These are phyloP conservation scores for Colletes gigas DNA, from an alignment of 1,140 invertebrate species.

Conservation along the genomic window DNA sequence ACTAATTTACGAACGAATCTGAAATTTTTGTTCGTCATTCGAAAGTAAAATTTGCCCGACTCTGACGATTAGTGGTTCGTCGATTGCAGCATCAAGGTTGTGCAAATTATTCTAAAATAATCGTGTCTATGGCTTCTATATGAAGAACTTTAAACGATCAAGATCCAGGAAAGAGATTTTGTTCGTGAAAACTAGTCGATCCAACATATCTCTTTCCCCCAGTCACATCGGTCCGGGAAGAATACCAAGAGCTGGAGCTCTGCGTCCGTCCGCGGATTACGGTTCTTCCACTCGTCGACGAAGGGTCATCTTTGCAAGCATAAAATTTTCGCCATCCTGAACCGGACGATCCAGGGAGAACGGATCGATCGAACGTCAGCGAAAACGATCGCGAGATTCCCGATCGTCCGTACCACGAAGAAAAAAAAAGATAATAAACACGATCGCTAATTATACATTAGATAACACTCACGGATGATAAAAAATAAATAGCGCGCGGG, in stretches of 20 bases:
- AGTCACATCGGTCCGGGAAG: background rate
- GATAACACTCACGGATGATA: conserved; percentile 65
- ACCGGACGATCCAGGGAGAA: background rate
- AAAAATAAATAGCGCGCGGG: conserved; percentile 80
- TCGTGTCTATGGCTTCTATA: no score
- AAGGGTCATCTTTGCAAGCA: conserved; percentile 31
- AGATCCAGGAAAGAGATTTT: no score
- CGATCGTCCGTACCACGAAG: conserved; percentile 37
- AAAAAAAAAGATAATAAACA: background rate
- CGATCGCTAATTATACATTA: conserved; percentile 44
- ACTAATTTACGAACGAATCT: no score
- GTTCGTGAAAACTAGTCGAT: background rate
- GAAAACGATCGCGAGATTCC: no score
- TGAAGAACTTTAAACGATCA: no score
- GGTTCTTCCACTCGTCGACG: conserved; percentile 10
- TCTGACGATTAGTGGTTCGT: no score
- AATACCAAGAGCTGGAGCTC: conserved; percentile 22
- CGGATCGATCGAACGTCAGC: no score
- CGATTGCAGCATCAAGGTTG: no score
- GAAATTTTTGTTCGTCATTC: no score
- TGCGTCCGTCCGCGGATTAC: conserved; percentile 5
- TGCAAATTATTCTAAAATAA: no score
- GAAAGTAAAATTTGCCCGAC: no score
- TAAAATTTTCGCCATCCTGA: conserved; percentile 18
- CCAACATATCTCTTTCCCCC: conserved; percentile 24